phyloP scores from a whole-genome alignment of 2,888 invertebrate genomes.

The Oligia fasciuncula region DNA sequence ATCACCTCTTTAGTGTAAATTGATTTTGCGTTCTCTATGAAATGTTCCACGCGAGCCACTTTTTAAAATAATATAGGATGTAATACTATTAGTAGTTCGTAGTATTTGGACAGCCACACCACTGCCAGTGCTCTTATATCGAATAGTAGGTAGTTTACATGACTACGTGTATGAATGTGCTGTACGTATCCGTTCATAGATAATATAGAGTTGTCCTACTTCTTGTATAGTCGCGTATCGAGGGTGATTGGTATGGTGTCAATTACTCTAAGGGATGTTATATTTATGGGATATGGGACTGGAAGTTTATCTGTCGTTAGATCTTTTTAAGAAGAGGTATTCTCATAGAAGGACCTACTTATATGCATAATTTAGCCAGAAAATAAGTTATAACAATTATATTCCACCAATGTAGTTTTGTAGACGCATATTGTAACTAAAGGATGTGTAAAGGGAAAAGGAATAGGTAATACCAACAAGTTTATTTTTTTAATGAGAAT shows the following conservation, averaged over 20 bases:
- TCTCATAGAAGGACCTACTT: constrained; percentile 10
- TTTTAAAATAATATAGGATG: constrained; percentile 12
- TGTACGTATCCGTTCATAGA: constrained; percentile 68
- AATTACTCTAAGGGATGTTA: constrained; percentile 59
- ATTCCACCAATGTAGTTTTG: constrained; percentile 48
- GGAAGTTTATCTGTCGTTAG: constrained; percentile 28
- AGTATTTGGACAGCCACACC: constrained; percentile 74
- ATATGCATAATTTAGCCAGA: constrained; percentile 19
- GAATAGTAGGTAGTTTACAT: constrained; percentile 57
- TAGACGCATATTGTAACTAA: constrained; percentile 40
- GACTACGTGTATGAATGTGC: constrained; percentile 40
- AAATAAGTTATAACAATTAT: constrained; percentile 30
- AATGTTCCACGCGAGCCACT: background rate
- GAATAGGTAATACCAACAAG: constrained; percentile 24
- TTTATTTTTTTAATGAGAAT: constrained; percentile 48
- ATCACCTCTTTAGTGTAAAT: background rate
- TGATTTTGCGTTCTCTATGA: background rate
- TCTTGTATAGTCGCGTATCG: constrained; percentile 35
- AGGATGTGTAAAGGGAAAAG: constrained; percentile 14
- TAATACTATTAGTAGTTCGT: constrained; percentile 65
- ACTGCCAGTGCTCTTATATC: constrained; percentile 81
- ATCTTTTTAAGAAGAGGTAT: constrained; percentile 49
- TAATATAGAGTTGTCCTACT: constrained; percentile 45
- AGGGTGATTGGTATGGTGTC: constrained; percentile 52
- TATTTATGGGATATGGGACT: constrained; percentile 13